Percentiles rank a stretch among this genome's conserved stretches.
These are phyloP conservation scores for Liparis tanakae DNA, from an alignment of 2,797 vertebrate species.

Conservation along the genomic window DNA sequence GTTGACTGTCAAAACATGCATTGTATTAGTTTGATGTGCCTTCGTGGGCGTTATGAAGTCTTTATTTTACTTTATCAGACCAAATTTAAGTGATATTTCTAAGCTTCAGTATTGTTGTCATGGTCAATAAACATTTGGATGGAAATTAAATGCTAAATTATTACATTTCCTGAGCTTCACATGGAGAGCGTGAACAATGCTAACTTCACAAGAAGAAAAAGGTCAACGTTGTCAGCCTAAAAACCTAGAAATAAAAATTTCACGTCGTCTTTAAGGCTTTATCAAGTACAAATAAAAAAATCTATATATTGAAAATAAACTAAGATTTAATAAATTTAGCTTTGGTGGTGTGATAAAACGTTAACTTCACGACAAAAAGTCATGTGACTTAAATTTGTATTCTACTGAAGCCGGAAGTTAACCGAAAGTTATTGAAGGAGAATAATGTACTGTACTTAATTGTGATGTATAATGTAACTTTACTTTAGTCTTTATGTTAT, in stretches of 20 bases:
- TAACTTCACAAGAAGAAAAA: not conserved
- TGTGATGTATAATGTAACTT: too few relatives aligned
- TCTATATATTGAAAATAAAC: not conserved
- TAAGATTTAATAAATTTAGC: not conserved
- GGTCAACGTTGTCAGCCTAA: not conserved
- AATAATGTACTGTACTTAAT: too few relatives aligned
- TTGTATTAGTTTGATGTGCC: constrained; percentile 20
- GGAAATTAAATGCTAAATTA: too few relatives aligned
- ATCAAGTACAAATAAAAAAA: not conserved
- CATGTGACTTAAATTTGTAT: not conserved
- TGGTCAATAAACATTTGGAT: not conserved
- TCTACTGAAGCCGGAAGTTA: too few relatives aligned
- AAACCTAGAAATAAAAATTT: not conserved
- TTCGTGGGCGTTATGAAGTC: constrained; percentile 33
- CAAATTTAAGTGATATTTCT: not conserved
- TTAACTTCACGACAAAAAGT: not conserved
- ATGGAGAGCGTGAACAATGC: not conserved
- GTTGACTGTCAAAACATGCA: constrained; percentile 42
- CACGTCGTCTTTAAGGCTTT: too few relatives aligned
- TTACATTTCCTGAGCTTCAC: not conserved
- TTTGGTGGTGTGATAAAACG: not conserved
- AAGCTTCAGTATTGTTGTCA: not conserved
- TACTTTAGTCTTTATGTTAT: too few relatives aligned
- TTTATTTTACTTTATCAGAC: constrained; percentile 21
- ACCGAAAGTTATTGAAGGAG: too few relatives aligned